Evolutionary conservation across 37 sponge, comb jelly and placozoan species (phyloP).

Genomic region (Diacarnus erythraeanus): DNA sequence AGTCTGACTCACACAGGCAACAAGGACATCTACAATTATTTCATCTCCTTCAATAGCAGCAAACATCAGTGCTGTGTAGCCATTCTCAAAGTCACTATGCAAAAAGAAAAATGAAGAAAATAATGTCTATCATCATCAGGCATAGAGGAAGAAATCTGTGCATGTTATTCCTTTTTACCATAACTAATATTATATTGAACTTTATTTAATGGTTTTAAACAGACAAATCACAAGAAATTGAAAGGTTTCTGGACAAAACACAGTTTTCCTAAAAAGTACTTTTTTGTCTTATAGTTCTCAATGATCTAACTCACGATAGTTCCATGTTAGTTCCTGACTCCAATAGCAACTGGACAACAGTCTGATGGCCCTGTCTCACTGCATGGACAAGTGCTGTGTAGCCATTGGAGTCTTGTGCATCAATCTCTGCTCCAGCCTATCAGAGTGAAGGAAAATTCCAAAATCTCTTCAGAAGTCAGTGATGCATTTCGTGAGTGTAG

Average conservation of each 20-base stretch:
- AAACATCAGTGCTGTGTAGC: slow-evolving; percentile 68
- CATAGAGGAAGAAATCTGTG: not conserved
- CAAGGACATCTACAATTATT: slow-evolving; percentile 64
- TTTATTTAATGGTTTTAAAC: no score
- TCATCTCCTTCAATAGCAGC: slow-evolving; percentile 82
- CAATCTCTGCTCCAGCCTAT: slow-evolving; percentile 57
- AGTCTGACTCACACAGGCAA: slow-evolving; percentile 82
- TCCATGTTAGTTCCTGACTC: slow-evolving; percentile 77
- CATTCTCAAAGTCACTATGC: slow-evolving; percentile 58
- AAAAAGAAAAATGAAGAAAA: not conserved
- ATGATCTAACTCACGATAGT: slow-evolving; percentile 30
- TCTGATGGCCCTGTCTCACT: slow-evolving; percentile 82
- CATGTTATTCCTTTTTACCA: no score
- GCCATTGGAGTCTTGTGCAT: slow-evolving; percentile 61
- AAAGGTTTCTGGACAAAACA: no score
- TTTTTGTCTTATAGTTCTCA: not conserved
- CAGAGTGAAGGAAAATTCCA: not conserved
- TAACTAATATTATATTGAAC: no score
- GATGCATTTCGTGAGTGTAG: not conserved
- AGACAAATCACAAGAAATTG: no score
- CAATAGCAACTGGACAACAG: slow-evolving; percentile 64
- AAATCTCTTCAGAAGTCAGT: not conserved
- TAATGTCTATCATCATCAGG: not conserved
- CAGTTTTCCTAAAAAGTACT: not conserved
- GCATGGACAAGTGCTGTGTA: slow-evolving; percentile 74